Evolutionary conservation across 2,888 invertebrate species (phyloP).

Genomic region (Eucera pruinosa): DNA sequence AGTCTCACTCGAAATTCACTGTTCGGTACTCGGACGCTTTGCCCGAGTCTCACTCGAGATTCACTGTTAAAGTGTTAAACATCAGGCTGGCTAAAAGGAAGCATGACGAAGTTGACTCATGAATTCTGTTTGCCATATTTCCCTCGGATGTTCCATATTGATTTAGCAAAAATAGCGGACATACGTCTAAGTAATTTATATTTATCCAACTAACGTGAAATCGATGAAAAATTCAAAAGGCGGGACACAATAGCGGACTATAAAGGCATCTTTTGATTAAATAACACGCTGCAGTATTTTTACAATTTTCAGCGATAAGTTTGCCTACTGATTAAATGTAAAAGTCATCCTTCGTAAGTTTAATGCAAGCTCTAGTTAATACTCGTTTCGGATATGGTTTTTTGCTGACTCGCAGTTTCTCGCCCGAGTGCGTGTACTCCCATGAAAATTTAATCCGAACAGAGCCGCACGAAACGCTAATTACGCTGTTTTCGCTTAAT

Average conservation of each 20-base stretch:
- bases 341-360: conserved; percentile 1
- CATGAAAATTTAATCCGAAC: conserved; percentile 42
- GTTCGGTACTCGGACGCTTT: no score
- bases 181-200: neutral
- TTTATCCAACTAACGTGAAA: no score
- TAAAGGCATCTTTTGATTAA: neutral
- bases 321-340: neutral
- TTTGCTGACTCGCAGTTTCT: conserved; percentile 10
- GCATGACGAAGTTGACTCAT: neutral
- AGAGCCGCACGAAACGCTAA: conserved; percentile 13
- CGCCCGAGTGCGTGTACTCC: neutral
- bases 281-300: neutral
- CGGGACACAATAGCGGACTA: neutral
- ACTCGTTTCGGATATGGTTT: conserved; percentile 5
- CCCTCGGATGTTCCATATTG: conserved; percentile 3
- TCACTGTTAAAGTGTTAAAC: no score
- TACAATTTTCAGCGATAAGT: neutral
- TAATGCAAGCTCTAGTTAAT: neutral
- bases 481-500: conserved; percentile 50
- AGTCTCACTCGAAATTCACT: no score
- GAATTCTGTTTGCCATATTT: neutral
- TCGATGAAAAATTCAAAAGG: neutral
- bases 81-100: neutral
- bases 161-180: neutral
- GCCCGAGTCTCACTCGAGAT: no score